Evolutionary conservation across 2,888 invertebrate species (phyloP).

Genomic region (Acrocera orbiculus): DNA sequence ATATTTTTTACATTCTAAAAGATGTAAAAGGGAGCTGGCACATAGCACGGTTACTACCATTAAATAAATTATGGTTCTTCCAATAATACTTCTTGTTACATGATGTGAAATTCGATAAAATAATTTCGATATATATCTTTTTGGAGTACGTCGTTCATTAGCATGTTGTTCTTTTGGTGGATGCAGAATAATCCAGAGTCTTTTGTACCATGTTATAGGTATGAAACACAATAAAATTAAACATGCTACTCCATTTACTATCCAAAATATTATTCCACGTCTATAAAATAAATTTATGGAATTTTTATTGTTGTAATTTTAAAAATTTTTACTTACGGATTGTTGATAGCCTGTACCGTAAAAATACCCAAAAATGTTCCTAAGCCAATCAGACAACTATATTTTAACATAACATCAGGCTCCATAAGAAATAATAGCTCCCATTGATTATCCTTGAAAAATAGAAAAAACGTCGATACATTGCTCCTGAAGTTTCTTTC

Average conservation of each 20-base stretch:
- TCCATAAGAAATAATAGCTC: constrained; percentile 57
- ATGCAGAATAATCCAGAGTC: constrained; percentile 40
- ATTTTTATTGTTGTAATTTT: background rate
- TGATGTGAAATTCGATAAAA: constrained; percentile 42
- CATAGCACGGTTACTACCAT: constrained; percentile 45
- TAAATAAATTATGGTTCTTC: constrained; percentile 48
- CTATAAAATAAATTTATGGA: constrained; percentile 15
- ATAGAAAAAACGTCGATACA: constrained; percentile 37
- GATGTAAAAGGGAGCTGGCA: constrained; percentile 46
- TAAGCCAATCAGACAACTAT: constrained; percentile 47
- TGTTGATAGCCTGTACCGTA: constrained; percentile 42
- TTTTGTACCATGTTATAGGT: constrained; percentile 59
- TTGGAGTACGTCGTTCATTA: constrained; percentile 25
- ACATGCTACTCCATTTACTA: constrained; percentile 31
- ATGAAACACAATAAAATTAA: constrained; percentile 40
- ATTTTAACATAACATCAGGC: constrained; percentile 72
- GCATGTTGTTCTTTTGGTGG: constrained; percentile 10
- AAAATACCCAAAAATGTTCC: constrained; percentile 41
- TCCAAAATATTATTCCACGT: constrained; percentile 29
- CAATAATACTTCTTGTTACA: constrained; percentile 43
- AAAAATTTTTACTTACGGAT: constrained; percentile 18
- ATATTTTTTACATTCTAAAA: constrained; percentile 24
- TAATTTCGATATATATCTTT: constrained; percentile 34
- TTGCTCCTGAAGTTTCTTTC: constrained; percentile 28
- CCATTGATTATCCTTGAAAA: constrained; percentile 43